Conservation (phyloP, 92 coral and sea anemone genomes). For the Bergia sp. region DNA sequence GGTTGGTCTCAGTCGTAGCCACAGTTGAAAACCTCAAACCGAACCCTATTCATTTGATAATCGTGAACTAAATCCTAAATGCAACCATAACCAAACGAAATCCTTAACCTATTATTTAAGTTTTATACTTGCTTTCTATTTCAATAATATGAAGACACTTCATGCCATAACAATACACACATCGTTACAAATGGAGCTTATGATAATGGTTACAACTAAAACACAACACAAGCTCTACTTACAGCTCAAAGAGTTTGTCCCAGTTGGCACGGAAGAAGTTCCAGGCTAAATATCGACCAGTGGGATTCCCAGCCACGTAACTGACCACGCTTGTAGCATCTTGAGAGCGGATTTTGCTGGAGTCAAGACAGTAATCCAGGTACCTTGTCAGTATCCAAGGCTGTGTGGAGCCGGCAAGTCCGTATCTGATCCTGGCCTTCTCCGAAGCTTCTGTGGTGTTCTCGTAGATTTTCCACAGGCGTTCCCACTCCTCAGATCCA, state of each 20-base stretch:
- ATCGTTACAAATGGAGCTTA: too few relatives aligned
- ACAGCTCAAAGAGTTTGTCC: slow-evolving; percentile 76
- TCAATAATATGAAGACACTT: too few relatives aligned
- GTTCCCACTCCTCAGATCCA: slow-evolving; percentile 85
- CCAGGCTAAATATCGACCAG: slow-evolving; percentile 94
- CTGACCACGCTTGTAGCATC: slow-evolving; percentile 82
- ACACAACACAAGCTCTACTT: slow-evolving; percentile 20
- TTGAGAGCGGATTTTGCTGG: slow-evolving; percentile 86
- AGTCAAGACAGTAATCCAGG: slow-evolving; percentile 73
- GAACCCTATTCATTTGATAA: too few relatives aligned
- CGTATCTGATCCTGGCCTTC: slow-evolving; percentile 70
- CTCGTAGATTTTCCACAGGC: slow-evolving; percentile 70
- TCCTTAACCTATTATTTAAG: too few relatives aligned
- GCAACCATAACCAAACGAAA: too few relatives aligned
- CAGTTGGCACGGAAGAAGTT: slow-evolving; percentile 91
- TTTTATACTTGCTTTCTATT: too few relatives aligned
- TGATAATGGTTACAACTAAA: too few relatives aligned
- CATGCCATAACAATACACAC: too few relatives aligned
- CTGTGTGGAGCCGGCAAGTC: slow-evolving; percentile 76
- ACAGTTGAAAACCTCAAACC: too few relatives aligned
- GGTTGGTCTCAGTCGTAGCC: too few relatives aligned
- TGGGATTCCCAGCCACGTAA: slow-evolving; percentile 78
- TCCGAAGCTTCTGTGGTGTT: slow-evolving; percentile 86
- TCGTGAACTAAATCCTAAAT: too few relatives aligned
- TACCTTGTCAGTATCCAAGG: slow-evolving; percentile 91